phyloP scores from a whole-genome alignment of 2,888 invertebrate genomes.

The Antitype chi region DNA sequence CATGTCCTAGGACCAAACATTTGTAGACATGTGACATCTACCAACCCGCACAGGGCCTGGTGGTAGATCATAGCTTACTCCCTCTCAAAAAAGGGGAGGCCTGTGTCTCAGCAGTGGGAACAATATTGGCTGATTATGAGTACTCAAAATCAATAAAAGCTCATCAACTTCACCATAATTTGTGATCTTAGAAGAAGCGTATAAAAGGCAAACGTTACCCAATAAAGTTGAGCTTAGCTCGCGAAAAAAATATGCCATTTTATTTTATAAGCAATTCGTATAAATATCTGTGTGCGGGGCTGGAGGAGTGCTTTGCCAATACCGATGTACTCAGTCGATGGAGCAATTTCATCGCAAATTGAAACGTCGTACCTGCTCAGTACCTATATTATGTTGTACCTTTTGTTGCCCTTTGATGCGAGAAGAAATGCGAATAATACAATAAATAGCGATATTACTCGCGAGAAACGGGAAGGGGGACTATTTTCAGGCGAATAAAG shows the following conservation, averaged over 20 bases:
- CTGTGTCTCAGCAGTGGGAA: too few relatives aligned
- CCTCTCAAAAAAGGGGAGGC: too few relatives aligned
- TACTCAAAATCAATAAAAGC: slow-evolving; percentile 33
- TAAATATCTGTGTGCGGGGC: slow-evolving; percentile 63
- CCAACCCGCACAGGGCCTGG: too few relatives aligned
- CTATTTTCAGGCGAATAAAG: slow-evolving; percentile 68
- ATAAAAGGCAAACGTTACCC: slow-evolving; percentile 48
- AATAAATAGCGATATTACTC: slow-evolving; percentile 78
- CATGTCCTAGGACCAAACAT: too few relatives aligned
- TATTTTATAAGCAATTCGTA: slow-evolving; percentile 65
- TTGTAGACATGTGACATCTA: too few relatives aligned
- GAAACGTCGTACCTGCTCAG: slow-evolving; percentile 69
- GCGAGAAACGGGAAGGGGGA: slow-evolving; percentile 70
- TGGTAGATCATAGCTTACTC: too few relatives aligned
- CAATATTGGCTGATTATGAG: not conserved
- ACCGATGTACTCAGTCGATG: slow-evolving; percentile 68
- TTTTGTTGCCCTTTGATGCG: slow-evolving; percentile 81
- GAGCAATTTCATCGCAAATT: slow-evolving; percentile 76
- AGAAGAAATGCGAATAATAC: slow-evolving; percentile 78
- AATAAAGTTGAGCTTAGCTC: slow-evolving; percentile 33
- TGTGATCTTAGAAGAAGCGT: slow-evolving; percentile 33
- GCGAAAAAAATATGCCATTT: slow-evolving; percentile 59
- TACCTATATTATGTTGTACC: slow-evolving; percentile 64
- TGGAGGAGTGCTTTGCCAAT: slow-evolving; percentile 64
- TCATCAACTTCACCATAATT: slow-evolving; percentile 28